phyloP scores from a whole-genome alignment of 2,113 vertebrate genomes.

The Columba janthina region DNA sequence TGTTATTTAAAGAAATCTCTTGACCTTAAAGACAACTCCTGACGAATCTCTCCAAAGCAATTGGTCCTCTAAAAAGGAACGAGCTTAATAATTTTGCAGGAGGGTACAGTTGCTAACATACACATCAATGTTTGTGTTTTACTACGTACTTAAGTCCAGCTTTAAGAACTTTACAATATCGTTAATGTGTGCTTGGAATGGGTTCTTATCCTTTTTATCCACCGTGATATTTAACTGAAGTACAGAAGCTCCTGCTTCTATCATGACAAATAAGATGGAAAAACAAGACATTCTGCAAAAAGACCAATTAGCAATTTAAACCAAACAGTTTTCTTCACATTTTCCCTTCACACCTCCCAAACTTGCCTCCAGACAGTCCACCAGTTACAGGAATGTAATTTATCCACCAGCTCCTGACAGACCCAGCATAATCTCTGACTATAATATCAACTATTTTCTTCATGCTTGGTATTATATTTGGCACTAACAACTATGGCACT shows the following conservation, averaged over 20 bases:
- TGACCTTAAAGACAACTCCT: background rate
- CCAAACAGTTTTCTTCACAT: background rate
- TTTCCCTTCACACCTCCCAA: background rate
- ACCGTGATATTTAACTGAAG: background rate
- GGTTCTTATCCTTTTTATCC: background rate
- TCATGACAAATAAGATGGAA: background rate
- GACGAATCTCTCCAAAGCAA: background rate
- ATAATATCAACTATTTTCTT: background rate
- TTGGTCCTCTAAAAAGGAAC: background rate
- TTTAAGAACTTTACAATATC: background rate
- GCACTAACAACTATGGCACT: background rate
- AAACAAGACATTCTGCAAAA: background rate
- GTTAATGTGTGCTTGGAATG: background rate
- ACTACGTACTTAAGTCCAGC: background rate
- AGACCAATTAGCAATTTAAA: background rate
- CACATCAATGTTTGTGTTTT: background rate
- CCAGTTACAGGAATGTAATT: background rate
- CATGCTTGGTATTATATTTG: background rate
- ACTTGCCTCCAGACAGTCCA: background rate
- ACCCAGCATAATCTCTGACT: background rate
- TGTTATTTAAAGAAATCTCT: background rate
- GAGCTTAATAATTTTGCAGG: background rate
- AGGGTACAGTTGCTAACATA: background rate
- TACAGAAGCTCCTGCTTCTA: background rate
- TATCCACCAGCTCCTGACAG: background rate